A percentile compares a stretch with the other conserved stretches of the same genome.
Evolutionary conservation across 2,888 invertebrate genomes (phyloP).

Genomic region (Yponomeuta malinellus): DNA sequence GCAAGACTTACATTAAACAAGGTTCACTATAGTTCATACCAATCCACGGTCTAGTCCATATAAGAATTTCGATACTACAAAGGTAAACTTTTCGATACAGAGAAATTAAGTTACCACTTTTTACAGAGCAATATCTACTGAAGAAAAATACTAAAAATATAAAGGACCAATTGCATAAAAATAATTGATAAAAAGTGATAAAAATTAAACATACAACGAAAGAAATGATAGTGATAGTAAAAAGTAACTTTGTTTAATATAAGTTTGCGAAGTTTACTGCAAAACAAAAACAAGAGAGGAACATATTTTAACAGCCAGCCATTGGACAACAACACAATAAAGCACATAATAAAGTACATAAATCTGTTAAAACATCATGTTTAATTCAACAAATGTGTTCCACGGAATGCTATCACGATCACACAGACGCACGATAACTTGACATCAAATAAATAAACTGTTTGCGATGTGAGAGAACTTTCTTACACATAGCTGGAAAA

Average conservation of each 20-base stretch:
- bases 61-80: slow-evolving; percentile 11
- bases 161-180: slow-evolving; percentile 12
- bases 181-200: slow-evolving; percentile 8
- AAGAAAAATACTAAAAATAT: slow-evolving; percentile 26
- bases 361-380: background rate
- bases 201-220: background rate
- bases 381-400: background rate
- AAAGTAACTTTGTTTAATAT: background rate
- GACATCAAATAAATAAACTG: background rate
- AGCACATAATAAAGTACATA: background rate
- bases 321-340: background rate
- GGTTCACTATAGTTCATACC: slow-evolving; percentile 22
- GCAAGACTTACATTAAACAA: slow-evolving; percentile 68
- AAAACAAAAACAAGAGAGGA: background rate
- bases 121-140: slow-evolving; percentile 42
- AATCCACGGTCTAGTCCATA: slow-evolving; percentile 11
- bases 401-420: background rate
- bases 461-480: too few relatives aligned
- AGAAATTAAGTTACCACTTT: slow-evolving; percentile 73
- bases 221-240: background rate
- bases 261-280: background rate
- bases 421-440: background rate
- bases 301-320: background rate
- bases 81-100: slow-evolving; percentile 38
- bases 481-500: too few relatives aligned